These are phyloP conservation scores for Drosophila dunni DNA, from an alignment of 1,140 invertebrate species.

Conservation along the genomic window DNA sequence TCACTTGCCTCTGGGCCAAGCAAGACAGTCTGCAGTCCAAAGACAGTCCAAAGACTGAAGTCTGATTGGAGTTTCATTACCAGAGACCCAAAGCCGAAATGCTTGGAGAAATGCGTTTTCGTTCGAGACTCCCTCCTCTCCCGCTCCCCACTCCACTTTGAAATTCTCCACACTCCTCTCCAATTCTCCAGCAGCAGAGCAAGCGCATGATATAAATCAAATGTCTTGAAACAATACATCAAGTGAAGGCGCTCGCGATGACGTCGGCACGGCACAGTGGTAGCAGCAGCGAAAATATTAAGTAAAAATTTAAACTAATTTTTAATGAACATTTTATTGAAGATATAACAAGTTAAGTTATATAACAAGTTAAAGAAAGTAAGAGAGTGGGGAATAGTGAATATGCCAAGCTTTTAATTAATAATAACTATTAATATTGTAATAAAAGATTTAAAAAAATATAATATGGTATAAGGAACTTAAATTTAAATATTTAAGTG, in stretches of 20 bases:
- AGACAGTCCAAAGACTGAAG: constrained; percentile 11
- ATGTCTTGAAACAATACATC: constrained; percentile 75
- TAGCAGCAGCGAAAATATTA: not conserved
- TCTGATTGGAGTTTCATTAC: constrained; percentile 82
- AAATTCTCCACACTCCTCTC: not conserved
- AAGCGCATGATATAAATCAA: constrained; percentile 73
- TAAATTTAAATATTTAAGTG: too few species aligned
- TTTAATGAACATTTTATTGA: too few species aligned
- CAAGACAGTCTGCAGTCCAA: constrained; percentile 34
- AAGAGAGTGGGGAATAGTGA: too few species aligned
- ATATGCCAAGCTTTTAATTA: too few species aligned
- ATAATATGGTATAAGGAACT: too few species aligned
- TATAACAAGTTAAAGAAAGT: too few species aligned
- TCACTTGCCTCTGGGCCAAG: not conserved
- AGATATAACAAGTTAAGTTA: too few species aligned
- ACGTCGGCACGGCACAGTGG: constrained; percentile 31
- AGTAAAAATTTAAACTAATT: not conserved
- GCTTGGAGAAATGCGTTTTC: constrained; percentile 34
- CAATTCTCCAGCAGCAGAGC: not conserved
- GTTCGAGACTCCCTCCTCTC: not conserved
- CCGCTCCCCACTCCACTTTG: not conserved
- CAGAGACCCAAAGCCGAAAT: constrained; percentile 40
- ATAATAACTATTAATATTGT: too few species aligned
- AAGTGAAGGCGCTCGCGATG: constrained; percentile 56
- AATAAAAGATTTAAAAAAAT: too few species aligned